Percentiles rank a stretch among this genome's conserved stretches.
Evolutionary conservation across 2,797 vertebrate species (phyloP).

Genomic region (Neosalanx taihuensis): DNA sequence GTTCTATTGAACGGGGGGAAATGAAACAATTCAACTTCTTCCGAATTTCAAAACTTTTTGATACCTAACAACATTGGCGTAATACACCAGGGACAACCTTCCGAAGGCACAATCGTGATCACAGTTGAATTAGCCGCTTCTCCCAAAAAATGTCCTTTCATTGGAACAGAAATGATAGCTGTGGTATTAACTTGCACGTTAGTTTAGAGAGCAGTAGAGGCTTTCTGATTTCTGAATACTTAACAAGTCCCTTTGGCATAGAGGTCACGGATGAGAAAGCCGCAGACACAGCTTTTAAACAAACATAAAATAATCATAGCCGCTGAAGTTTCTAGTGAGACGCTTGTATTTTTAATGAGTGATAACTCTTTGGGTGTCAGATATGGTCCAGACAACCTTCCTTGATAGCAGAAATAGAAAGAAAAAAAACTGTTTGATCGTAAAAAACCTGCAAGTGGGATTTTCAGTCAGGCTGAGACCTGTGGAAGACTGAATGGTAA

Average conservation of each 20-base stretch:
- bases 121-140: not conserved
- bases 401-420: not conserved
- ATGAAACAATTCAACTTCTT: not conserved
- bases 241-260: constrained; percentile 43
- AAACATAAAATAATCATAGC: constrained; percentile 39
- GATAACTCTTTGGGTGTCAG: constrained; percentile 21
- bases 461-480: no score
- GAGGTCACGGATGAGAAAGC: constrained; percentile 41
- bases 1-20: no score
- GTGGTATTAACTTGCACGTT: constrained; percentile 11
- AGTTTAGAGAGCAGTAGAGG: constrained; percentile 26
- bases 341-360: constrained; percentile 35
- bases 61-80: constrained; percentile 35
- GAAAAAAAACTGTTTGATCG: not conserved
- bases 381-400: not conserved
- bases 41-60: not conserved
- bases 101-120: constrained; percentile 10
- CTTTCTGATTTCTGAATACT: constrained; percentile 35
- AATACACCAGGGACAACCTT: constrained; percentile 1
- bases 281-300: constrained; percentile 34
- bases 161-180: constrained; percentile 14
- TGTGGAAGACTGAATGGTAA: no score
- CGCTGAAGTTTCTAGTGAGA: constrained; percentile 21
- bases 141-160: not conserved
- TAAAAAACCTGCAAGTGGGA: no score